phyloP scores from a whole-genome alignment of 2,113 vertebrate genomes.

The Xenopus laevis region DNA sequence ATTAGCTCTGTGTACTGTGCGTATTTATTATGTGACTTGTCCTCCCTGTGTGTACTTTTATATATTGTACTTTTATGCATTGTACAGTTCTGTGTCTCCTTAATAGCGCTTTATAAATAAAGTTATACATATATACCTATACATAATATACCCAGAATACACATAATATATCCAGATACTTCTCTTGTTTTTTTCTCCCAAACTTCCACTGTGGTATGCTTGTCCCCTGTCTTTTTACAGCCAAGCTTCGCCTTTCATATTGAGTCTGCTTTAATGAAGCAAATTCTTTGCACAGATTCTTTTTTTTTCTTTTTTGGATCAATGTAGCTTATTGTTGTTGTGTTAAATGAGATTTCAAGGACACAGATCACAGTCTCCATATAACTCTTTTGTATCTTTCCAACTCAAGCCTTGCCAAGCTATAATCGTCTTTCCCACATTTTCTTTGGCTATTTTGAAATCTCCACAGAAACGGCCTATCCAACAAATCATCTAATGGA shows the following conservation, averaged over 20 bases:
- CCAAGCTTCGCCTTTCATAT: background rate
- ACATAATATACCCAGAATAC: too few species aligned
- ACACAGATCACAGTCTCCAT: background rate
- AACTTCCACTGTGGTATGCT: background rate
- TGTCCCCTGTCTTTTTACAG: background rate
- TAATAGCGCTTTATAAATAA: too few species aligned
- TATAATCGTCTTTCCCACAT: background rate
- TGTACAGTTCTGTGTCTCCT: too few species aligned
- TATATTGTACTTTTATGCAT: too few species aligned
- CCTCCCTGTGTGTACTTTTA: too few species aligned
- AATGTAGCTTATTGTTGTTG: background rate
- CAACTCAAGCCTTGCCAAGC: background rate
- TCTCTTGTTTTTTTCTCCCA: too few species aligned
- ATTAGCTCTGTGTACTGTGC: too few species aligned
- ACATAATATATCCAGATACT: too few species aligned
- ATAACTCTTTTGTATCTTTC: background rate
- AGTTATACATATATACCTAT: too few species aligned
- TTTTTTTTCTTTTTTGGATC: background rate
- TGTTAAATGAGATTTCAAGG: slow-evolving; percentile 2
- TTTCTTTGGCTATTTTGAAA: background rate
- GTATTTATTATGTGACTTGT: too few species aligned
- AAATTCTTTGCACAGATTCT: background rate
- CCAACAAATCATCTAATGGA: background rate
- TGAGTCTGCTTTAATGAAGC: background rate
- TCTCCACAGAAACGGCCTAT: background rate